These are phyloP conservation scores for Pristionchus japonicus DNA, from an alignment of 2,888 invertebrate species.

Conservation along the genomic window DNA sequence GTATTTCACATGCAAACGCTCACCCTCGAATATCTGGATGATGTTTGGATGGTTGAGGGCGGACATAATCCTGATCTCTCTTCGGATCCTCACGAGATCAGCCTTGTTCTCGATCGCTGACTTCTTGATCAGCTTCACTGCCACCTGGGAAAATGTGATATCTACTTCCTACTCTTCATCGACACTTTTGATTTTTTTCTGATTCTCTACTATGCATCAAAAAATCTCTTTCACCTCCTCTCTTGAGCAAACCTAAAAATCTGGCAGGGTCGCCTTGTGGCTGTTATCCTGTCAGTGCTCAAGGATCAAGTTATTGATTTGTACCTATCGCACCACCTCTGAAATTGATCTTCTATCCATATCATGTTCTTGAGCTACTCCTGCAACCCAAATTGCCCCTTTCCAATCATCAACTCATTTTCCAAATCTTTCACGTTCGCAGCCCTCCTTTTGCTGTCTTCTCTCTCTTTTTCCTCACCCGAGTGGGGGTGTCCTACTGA, in stretches of 20 bases:
- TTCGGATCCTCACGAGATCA: slow-evolving; percentile 92
- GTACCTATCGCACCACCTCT: too few species aligned
- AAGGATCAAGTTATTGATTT: too few species aligned
- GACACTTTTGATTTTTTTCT: too few species aligned
- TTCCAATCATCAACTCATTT: neutral
- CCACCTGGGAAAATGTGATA: slow-evolving; percentile 80
- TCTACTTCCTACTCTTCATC: neutral
- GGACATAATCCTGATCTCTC: slow-evolving; percentile 99
- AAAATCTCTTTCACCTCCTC: too few species aligned
- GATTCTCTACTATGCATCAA: too few species aligned
- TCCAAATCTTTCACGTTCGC: neutral
- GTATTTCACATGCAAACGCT: neutral
- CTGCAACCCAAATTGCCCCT: neutral
- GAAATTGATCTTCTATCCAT: too few species aligned
- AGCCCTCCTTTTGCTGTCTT: neutral
- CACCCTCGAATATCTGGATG: slow-evolving; percentile 98
- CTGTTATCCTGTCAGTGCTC: too few species aligned
- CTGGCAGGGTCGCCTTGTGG: too few species aligned
- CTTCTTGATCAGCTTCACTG: slow-evolving; percentile 85
- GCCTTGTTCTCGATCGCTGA: slow-evolving; percentile 83
- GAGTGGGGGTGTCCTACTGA: neutral
- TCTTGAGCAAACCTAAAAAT: too few species aligned
- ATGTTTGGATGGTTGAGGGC: slow-evolving; percentile 98
- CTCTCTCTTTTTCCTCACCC: neutral
- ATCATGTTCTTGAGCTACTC: neutral